phyloP scores from a whole-genome alignment of 2,888 invertebrate species.

The Meiosimyza decipiens region DNA sequence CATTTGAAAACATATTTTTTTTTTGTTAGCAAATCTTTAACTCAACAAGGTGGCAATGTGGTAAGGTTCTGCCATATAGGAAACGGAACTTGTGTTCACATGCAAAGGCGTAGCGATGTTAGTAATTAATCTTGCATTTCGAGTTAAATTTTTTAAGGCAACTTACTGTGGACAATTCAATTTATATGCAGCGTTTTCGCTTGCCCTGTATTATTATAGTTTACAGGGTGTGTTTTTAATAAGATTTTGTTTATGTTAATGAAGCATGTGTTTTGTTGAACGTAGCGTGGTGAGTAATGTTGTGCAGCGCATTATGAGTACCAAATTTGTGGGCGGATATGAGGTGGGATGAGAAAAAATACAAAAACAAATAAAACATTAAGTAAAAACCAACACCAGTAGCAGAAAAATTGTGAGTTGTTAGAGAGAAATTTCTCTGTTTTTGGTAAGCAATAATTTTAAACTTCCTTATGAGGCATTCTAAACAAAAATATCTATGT shows the following conservation, averaged over 20 bases:
- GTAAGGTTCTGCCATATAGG: slow-evolving; percentile 20
- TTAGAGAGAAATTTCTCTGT: no score
- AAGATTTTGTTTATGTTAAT: slow-evolving; percentile 20
- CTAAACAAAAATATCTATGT: no score
- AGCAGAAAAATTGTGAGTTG: slow-evolving; percentile 10
- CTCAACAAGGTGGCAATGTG: no score
- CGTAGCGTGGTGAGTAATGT: slow-evolving; percentile 12
- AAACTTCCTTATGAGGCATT: no score
- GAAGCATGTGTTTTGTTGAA: slow-evolving; percentile 35
- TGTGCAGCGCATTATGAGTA: slow-evolving; percentile 24
- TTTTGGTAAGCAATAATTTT: no score
- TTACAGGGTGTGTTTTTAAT: slow-evolving; percentile 34
- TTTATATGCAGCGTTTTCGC: slow-evolving; percentile 70
- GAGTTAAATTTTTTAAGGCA: background rate
- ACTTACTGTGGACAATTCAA: slow-evolving; percentile 77
- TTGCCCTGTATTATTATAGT: slow-evolving; percentile 43
- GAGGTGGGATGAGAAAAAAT: slow-evolving; percentile 41
- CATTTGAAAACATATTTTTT: background rate
- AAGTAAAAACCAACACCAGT: slow-evolving; percentile 45
- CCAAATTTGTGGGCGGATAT: slow-evolving; percentile 36
- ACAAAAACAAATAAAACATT: slow-evolving; percentile 35
- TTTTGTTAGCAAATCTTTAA: background rate
- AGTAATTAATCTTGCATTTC: slow-evolving; percentile 1
- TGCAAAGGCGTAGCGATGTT: background rate
- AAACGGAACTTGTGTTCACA: slow-evolving; percentile 38